These are phyloP conservation scores for Megaleporinus macrocephalus DNA, from an alignment of 2,113 vertebrate genomes.

Conservation along the genomic window DNA sequence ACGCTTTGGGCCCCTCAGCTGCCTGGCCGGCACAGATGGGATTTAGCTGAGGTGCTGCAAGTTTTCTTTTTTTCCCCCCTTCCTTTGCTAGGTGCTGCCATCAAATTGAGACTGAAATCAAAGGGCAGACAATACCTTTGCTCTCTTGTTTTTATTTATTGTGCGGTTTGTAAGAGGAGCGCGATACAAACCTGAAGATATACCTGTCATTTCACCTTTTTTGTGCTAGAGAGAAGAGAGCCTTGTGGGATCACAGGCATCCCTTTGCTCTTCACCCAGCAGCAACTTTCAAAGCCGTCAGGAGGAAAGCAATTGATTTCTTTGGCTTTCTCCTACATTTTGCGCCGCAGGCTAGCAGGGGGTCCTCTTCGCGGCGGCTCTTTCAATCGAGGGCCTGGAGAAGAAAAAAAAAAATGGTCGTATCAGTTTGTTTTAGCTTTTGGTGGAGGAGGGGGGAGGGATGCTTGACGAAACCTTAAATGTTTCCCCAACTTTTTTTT, in stretches of 20 bases:
- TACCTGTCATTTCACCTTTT: conserved; percentile 73
- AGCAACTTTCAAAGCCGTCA: conserved; percentile 78
- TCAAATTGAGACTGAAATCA: conserved; percentile 71
- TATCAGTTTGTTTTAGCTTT: conserved; percentile 70
- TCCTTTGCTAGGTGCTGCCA: conserved; percentile 21
- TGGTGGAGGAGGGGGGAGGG: conserved; percentile 38
- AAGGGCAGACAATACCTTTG: conserved; percentile 68
- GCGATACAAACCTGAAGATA: conserved; percentile 71
- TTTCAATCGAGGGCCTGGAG: conserved; percentile 73
- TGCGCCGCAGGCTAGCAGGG: conserved; percentile 73
- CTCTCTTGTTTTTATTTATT: conserved; percentile 76
- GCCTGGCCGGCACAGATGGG: not conserved
- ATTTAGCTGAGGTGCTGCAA: conserved; percentile 20
- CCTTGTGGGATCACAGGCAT: conserved; percentile 70
- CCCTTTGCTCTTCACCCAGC: conserved; percentile 73
- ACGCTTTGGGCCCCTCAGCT: not conserved
- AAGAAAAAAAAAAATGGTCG: conserved; percentile 61
- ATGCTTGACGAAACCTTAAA: conserved; percentile 45
- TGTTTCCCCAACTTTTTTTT: conserved; percentile 65
- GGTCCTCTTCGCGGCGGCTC: conserved; percentile 72
- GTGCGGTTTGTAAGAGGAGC: conserved; percentile 78
- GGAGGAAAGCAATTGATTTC: conserved; percentile 75
- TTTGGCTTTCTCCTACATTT: conserved; percentile 70
- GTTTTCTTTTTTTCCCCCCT: not conserved
- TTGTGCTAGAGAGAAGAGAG: conserved; percentile 63